Evolutionary conservation across 2,888 invertebrate genomes (phyloP), one percentile per base, ranked within the genome.

Genomic region (Asteroscopus sphinx): DNA sequence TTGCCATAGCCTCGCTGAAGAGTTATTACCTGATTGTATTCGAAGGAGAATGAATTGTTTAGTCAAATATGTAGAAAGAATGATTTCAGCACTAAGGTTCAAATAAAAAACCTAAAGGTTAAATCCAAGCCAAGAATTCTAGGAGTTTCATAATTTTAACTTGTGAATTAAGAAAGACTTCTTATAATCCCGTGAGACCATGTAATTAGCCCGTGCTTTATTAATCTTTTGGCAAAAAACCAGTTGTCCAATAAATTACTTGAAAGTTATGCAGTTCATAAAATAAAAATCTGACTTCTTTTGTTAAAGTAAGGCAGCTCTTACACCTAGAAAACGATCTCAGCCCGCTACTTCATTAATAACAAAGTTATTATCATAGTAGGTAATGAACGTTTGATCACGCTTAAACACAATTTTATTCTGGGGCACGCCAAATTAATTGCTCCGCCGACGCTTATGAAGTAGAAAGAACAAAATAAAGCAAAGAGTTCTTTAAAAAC

Each of bases 381-480:
- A n/a, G n/a, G n/a, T n/a, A 37, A 48, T 44, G 36, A 53, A 55
- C 39, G 33, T 37, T 58, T 53, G 44, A 47, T 59, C 40, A 51
- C 42, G 35, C 30, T 40, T 30, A 12, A 48, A 48, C 28, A 45
- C 17, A 51, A 39, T 54, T 56, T 51, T 42, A 39, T 54, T 56
- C 53, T 42, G 16, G 12, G 15, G 28, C 54, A 52, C 15, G 21
- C 49, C 15, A 61, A 64, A 60, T 64, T 53, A 67, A 70, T 65
- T 58, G 58, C 40, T 44, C 57, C 37, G 56, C 35, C 52, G 26
- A 12, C 35, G 40, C 53, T 58, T 61, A 62, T 63, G 37, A 28
- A 65, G 41, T 26, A 32, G 54, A 67, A 65, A 61, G 15, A 49
- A 61, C 62, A 51, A 60, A 73, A 68, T 66, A 73, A 68, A 58